phyloP scores from a whole-genome alignment of 2,797 vertebrate genomes.

The Muscicapa striata region DNA sequence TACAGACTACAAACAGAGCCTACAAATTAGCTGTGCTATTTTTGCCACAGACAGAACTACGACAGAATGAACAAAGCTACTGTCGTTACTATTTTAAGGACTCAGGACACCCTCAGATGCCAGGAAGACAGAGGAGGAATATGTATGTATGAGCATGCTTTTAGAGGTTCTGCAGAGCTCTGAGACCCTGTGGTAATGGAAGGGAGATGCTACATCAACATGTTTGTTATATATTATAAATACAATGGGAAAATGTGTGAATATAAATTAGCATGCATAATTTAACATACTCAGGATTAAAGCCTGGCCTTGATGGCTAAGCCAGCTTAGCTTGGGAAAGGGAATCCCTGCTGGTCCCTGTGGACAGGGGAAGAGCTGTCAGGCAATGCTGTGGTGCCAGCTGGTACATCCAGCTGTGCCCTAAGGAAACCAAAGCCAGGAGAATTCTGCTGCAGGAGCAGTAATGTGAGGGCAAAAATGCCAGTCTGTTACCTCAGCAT shows the following conservation, averaged over 20 bases:
- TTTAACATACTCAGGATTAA: not conserved
- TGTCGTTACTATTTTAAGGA: slow-evolving; percentile 67
- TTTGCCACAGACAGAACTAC: slow-evolving; percentile 52
- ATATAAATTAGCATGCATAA: slow-evolving; percentile 31
- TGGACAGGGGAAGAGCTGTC: not conserved
- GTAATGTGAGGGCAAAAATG: not conserved
- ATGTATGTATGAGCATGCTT: not conserved
- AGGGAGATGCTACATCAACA: not conserved
- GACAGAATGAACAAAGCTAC: slow-evolving; percentile 53
- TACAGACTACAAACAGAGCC: slow-evolving; percentile 54
- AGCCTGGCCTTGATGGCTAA: not conserved
- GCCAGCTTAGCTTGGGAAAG: not conserved
- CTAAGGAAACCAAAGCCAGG: not conserved
- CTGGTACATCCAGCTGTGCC: not conserved
- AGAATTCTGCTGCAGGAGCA: not conserved
- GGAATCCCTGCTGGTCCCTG: slow-evolving; percentile 15
- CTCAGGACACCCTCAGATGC: slow-evolving; percentile 59
- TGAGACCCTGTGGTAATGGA: not conserved
- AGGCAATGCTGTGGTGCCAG: rapidly evolving
- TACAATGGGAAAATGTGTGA: slow-evolving; percentile 13
- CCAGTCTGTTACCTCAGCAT: not conserved
- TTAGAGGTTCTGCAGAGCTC: slow-evolving; percentile 15
- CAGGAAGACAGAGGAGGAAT: slow-evolving; percentile 39
- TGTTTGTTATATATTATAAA: slow-evolving; percentile 29
- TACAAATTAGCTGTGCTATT: slow-evolving; percentile 64